Percentiles rank a stretch among this genome's conserved stretches.
Evolutionary conservation across 2,888 invertebrate species (phyloP).

Genomic region (Acronicta psi): DNA sequence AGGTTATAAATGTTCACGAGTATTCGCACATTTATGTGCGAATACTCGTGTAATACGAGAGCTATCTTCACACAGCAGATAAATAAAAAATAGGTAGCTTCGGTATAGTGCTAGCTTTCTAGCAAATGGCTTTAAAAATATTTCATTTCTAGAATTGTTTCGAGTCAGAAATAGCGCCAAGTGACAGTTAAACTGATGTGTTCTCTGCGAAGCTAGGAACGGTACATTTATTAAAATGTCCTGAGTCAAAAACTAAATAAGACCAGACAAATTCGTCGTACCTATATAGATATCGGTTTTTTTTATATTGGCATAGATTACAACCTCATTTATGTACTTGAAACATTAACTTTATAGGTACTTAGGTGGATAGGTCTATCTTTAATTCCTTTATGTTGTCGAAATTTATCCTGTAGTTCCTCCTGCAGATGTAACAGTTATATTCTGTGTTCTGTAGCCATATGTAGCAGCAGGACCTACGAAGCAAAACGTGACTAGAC

Average conservation of each 20-base stretch:
- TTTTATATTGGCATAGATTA: too few species aligned
- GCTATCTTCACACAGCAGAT: conserved; percentile 34
- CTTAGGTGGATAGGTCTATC: too few species aligned
- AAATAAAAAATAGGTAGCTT: conserved; percentile 79
- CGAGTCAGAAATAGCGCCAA: conserved; percentile 82
- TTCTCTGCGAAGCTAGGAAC: conserved; percentile 70
- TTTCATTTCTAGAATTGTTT: conserved; percentile 86
- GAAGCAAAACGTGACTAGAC: conserved; percentile 74
- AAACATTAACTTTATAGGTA: too few species aligned
- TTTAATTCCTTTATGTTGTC: too few species aligned
- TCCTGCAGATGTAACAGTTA: conserved; percentile 34
- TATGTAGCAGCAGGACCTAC: conserved; percentile 48
- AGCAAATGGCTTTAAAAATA: conserved; percentile 86
- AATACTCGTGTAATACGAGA: conserved; percentile 23
- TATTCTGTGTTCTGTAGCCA: conserved; percentile 34
- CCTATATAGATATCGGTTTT: conserved; percentile 16
- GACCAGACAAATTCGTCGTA: conserved; percentile 55
- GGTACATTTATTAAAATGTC: conserved; percentile 81
- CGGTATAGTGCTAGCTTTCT: conserved; percentile 76
- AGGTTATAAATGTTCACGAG: conserved; percentile 18
- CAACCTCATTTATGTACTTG: too few species aligned
- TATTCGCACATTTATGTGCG: conserved; percentile 27
- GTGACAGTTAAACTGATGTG: conserved; percentile 85
- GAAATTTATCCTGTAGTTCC: conserved; percentile 12
- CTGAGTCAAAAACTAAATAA: conserved; percentile 61